These are phyloP conservation scores for Hydropotes inermis DNA, from an alignment of 2,113 vertebrate genomes.

Conservation along the genomic window DNA sequence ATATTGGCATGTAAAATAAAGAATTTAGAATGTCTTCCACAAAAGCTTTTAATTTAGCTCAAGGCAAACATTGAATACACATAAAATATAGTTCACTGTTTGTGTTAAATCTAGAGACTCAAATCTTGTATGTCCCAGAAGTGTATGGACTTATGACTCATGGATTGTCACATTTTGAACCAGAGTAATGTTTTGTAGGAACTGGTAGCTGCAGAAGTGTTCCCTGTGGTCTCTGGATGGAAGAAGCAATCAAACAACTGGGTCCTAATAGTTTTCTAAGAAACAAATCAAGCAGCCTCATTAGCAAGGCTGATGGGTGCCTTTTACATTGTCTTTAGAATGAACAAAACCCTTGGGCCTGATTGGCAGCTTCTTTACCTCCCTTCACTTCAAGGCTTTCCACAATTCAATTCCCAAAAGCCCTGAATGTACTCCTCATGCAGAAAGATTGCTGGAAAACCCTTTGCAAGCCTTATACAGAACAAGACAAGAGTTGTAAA, in stretches of 20 bases:
- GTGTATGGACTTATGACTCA: background rate
- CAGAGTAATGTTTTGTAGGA: slow-evolving; percentile 8
- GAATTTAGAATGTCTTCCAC: background rate
- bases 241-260: slow-evolving; percentile 31
- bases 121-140: background rate
- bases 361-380: background rate
- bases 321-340: slow-evolving; percentile 41
- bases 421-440: background rate
- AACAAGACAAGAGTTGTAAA: background rate
- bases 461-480: background rate
- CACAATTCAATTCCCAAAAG: background rate
- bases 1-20: background rate
- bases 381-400: background rate
- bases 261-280: slow-evolving; percentile 38
- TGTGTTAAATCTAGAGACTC: background rate
- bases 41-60: background rate
- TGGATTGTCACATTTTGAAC: background rate
- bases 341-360: slow-evolving; percentile 29
- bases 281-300: slow-evolving; percentile 5
- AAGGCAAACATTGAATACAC: background rate
- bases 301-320: slow-evolving; percentile 13
- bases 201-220: background rate
- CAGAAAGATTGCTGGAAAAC: background rate
- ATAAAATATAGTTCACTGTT: background rate
- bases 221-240: slow-evolving; percentile 5